Percentiles rank a stretch among this genome's conserved stretches.
Conservation (phyloP, 35 echinoderm and acorn worm genomes). For the Ophiothrix spiculata region DNA sequence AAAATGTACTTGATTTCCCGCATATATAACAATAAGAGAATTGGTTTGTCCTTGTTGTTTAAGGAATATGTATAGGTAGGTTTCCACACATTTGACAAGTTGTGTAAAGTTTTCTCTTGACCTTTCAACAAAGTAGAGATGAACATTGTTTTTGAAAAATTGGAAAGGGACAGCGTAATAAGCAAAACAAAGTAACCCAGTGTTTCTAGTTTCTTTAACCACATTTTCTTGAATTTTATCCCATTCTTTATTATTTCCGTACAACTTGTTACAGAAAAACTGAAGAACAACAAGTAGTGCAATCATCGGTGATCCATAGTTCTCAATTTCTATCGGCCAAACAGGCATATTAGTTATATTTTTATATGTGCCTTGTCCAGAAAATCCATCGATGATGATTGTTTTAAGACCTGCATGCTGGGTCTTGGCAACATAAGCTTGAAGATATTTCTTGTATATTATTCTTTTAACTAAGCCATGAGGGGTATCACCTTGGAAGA, state of each 20-base stretch:
- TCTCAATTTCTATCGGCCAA: too few relatives aligned
- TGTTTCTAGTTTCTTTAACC: not conserved
- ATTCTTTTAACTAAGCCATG: conserved; percentile 7
- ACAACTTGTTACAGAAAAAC: not conserved
- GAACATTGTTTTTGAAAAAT: not conserved
- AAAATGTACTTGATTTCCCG: not conserved
- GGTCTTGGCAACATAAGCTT: not conserved
- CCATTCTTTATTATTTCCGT: not conserved
- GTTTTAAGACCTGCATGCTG: not conserved
- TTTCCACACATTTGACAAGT: not conserved
- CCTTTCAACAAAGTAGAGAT: not conserved
- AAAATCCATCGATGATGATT: not conserved
- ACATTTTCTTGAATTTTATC: not conserved
- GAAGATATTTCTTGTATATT: not conserved
- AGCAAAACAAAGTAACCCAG: not conserved
- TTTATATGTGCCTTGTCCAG: not conserved
- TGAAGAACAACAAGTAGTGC: too few relatives aligned
- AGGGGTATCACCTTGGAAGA: not conserved
- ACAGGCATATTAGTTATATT: too few relatives aligned
- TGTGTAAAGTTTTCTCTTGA: not conserved
- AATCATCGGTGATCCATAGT: too few relatives aligned
- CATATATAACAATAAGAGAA: not conserved
- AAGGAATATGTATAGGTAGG: not conserved
- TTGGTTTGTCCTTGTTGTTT: not conserved
- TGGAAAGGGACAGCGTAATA: not conserved